phyloP scores from a whole-genome alignment of 2,888 invertebrate species.

The Helobdella robusta region DNA sequence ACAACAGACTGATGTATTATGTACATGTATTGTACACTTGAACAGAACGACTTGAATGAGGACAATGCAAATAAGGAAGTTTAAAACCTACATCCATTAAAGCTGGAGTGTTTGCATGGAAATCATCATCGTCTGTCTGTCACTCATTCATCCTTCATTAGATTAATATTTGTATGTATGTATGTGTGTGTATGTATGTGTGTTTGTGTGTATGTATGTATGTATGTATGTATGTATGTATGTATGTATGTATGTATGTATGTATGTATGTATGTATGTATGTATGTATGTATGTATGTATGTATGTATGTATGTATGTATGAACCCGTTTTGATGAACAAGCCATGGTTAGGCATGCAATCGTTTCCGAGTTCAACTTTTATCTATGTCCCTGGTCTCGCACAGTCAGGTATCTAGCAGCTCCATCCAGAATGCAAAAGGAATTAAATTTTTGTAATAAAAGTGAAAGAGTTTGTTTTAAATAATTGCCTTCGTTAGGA shows the following conservation, averaged over 20 bases:
- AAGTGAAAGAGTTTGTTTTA: too few relatives aligned
- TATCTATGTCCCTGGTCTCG: too few relatives aligned
- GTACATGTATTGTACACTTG: too few relatives aligned
- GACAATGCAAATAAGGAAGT: not conserved
- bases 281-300: slow-evolving; percentile 22
- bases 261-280: slow-evolving; percentile 13
- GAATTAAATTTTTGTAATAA: too few relatives aligned
- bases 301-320: slow-evolving; percentile 22
- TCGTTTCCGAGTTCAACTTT: too few relatives aligned
- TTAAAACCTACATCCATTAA: not conserved
- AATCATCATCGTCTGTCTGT: not conserved
- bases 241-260: slow-evolving; percentile 21
- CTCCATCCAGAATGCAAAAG: too few relatives aligned
- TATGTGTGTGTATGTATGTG: not conserved
- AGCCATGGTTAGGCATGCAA: too few relatives aligned
- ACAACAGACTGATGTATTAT: too few relatives aligned
- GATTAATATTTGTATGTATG: slow-evolving; percentile 6
- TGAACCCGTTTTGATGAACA: too few relatives aligned
- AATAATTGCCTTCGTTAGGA: too few relatives aligned
- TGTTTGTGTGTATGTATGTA: not conserved
- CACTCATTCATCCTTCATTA: not conserved
- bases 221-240: slow-evolving; percentile 11
- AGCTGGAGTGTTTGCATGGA: not conserved
- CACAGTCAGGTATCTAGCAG: too few relatives aligned
- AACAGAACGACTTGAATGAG: not conserved